phyloP scores from a whole-genome alignment of 1,140 invertebrate species.

The Drosophila nasuta region DNA sequence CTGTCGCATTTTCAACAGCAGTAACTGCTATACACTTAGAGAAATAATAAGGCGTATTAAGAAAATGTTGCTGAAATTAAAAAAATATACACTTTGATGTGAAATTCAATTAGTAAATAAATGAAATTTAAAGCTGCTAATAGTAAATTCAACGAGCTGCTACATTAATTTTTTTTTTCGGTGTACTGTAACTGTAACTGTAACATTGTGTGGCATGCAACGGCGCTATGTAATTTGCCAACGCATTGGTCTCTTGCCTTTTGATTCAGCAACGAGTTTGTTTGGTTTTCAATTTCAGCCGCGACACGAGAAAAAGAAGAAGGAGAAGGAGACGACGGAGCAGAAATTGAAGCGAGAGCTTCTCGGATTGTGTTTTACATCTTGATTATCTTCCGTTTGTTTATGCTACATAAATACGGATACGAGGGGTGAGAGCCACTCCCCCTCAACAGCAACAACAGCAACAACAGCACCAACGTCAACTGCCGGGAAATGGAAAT shows the following conservation, averaged over 20 bases:
- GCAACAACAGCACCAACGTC: too few relatives aligned
- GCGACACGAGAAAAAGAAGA: slow-evolving; percentile 5
- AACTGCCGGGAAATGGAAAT: slow-evolving; percentile 51
- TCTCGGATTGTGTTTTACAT: slow-evolving; percentile 76
- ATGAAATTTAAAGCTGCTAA: too few relatives aligned
- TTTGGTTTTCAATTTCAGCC: slow-evolving; percentile 79
- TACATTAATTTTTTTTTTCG: too few relatives aligned
- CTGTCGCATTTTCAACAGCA: not conserved
- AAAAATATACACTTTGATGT: too few relatives aligned
- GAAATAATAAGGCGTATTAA: too few relatives aligned
- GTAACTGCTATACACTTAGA: not conserved
- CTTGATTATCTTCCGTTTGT: slow-evolving; percentile 83
- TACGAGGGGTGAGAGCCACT: not conserved
- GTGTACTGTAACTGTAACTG: slow-evolving; percentile 65
- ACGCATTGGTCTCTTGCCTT: slow-evolving; percentile 61
- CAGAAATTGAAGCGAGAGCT: slow-evolving; percentile 6
- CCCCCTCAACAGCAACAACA: not conserved
- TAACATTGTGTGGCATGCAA: slow-evolving; percentile 32
- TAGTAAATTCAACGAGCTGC: too few relatives aligned
- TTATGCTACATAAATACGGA: slow-evolving; percentile 51
- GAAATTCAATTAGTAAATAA: too few relatives aligned
- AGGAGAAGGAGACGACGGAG: not conserved
- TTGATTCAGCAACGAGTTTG: slow-evolving; percentile 73
- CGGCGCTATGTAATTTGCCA: slow-evolving; percentile 65
- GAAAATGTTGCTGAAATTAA: too few relatives aligned